Base-by-base conservation (phyloP, 1,140 invertebrate species). In the Nylanderia fulva region DNA sequence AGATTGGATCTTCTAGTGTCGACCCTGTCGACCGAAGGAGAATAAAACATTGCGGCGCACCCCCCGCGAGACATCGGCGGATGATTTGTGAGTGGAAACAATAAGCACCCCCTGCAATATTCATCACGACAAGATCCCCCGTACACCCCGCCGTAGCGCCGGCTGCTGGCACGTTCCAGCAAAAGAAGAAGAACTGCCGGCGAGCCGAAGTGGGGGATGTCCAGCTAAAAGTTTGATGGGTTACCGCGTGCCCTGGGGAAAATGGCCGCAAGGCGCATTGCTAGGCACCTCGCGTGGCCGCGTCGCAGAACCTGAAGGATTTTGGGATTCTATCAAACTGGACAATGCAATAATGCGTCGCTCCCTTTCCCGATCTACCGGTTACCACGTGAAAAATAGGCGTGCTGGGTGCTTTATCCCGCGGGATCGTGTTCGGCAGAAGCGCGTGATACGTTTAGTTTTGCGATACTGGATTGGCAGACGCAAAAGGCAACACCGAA, bases 301-400 rank as follows among this genome's bases (percentile, higher is more conserved):
- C 86, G 75, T 88, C 88, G 85, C 85, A 85, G 90, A 86, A 93
- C 90, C 92, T 94, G 92, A 95, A 94, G 94, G 94, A 95, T 95
- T 95, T 95, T 92, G 88, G 92, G 94, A 94, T 95, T 94, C 94
- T 94, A 94, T 95, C 93, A 94, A 94, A 94, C 94, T 92, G 94
- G 93, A 94, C 94, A 95, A 95, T 95, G 93, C 92, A 95, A 95
- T 94, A 95, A 94, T 93, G 92, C 84, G 91, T 90, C 89, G 84
- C 27, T 88, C 89, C 88, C 88, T 84, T 91, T 82, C 87, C 52
- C 77, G 52, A 36, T 9, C 77, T 54, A 83, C 84, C 84, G 68
- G 64, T 80, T 75, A 90, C 68, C 85, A 88, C 87, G 90, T 93
- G 92, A 93, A 93, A 93, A 93, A 93, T 93, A 91, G 91, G 68